Percentiles rank a stretch among this genome's conserved stretches.
Conservation (phyloP, 1,140 invertebrate species). For the Papilio helenus region DNA sequence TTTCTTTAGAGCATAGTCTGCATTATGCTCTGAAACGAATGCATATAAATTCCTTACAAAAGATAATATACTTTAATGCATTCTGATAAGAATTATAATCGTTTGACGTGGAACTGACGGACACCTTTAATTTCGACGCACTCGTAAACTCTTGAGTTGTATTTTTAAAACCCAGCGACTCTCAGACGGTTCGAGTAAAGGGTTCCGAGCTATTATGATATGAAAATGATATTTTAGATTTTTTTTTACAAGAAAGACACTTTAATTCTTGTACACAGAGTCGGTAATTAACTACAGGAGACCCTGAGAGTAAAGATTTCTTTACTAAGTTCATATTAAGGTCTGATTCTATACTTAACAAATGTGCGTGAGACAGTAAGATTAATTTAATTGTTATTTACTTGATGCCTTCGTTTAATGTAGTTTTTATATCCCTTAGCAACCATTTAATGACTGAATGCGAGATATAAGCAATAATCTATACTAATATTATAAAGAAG, state of each 20-base stretch:
- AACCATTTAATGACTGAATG: no score
- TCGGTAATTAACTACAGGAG: no score
- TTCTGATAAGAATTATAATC: constrained; percentile 42
- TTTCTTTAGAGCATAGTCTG: constrained; percentile 67
- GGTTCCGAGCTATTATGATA: constrained; percentile 1
- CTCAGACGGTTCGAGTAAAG: constrained; percentile 20
- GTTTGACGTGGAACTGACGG: not conserved
- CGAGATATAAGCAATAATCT: no score
- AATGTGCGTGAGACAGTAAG: no score
- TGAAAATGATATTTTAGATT: not conserved
- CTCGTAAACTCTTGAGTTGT: constrained; percentile 48
- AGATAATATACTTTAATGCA: constrained; percentile 45
- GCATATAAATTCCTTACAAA: constrained; percentile 27
- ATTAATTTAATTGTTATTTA: no score
- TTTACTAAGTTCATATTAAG: no score
- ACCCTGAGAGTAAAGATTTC: no score
- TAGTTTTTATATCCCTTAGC: no score
- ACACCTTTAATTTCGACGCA: constrained; percentile 48
- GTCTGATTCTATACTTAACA: no score
- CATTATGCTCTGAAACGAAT: constrained; percentile 50
- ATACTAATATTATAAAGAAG: no score
- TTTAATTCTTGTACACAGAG: no score
- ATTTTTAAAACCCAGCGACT: constrained; percentile 36
- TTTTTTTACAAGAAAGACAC: not conserved
- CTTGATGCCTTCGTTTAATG: no score